Evolutionary conservation across 2,888 invertebrate genomes (phyloP).

Genomic region (Amorpha juglandis): DNA sequence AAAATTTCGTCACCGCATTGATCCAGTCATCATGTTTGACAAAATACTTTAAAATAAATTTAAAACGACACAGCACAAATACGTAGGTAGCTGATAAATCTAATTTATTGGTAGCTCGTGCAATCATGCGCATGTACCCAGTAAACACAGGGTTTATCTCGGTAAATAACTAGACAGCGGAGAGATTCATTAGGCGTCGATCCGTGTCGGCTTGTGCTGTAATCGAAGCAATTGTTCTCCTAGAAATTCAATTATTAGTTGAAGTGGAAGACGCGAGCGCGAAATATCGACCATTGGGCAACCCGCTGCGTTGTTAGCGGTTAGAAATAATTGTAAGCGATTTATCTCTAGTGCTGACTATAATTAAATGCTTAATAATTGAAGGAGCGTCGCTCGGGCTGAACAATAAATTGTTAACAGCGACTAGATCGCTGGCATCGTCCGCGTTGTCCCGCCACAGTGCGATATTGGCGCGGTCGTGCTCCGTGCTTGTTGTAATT

Average conservation of each 20-base stretch:
- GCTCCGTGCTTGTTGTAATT: constrained; percentile 75
- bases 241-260: constrained; percentile 81
- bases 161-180: constrained; percentile 80
- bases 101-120: constrained; percentile 81
- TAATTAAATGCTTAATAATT: constrained; percentile 81
- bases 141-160: constrained; percentile 81
- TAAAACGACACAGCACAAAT: constrained; percentile 42
- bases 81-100: constrained; percentile 63
- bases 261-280: constrained; percentile 58
- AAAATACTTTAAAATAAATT: constrained; percentile 29
- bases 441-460: constrained; percentile 41
- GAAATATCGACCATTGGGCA: constrained; percentile 72
- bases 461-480: constrained; percentile 69
- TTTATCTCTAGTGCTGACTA: constrained; percentile 70
- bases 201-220: constrained; percentile 75
- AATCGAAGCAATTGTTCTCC: constrained; percentile 83
- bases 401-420: constrained; percentile 65
- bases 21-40: constrained; percentile 19
- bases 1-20: constrained; percentile 26
- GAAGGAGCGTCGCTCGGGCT: constrained; percentile 63
- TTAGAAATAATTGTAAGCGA: constrained; percentile 76
- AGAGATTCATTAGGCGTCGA: constrained; percentile 83
- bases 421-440: constrained; percentile 29
- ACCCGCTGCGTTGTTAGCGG: constrained; percentile 70
- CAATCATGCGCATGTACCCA: constrained; percentile 80